These are phyloP conservation scores for Philhelius pedissequus DNA, from an alignment of 2,888 invertebrate genomes.

Conservation along the genomic window DNA sequence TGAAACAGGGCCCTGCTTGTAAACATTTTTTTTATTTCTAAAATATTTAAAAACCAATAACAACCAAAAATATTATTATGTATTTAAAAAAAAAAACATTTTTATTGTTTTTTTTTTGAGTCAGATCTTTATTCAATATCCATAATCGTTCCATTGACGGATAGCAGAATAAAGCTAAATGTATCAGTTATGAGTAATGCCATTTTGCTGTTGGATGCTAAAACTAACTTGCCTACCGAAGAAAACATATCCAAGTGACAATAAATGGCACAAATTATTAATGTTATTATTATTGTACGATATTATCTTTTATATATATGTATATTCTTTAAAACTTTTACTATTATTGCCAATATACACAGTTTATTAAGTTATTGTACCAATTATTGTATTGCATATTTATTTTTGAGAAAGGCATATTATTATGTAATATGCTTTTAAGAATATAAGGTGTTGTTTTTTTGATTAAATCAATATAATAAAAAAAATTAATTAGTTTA, in stretches of 20 bases:
- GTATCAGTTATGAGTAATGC: constrained; percentile 26
- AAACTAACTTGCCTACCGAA: constrained; percentile 40
- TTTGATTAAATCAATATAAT: constrained; percentile 25
- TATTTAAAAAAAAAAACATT: no score
- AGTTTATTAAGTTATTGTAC: constrained; percentile 53
- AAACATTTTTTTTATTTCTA: no score
- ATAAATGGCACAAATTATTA: constrained; percentile 61
- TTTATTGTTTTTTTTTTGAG: not conserved
- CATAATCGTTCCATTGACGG: not conserved
- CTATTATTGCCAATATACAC: constrained; percentile 56
- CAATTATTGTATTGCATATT: constrained; percentile 36
- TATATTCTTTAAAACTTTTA: constrained; percentile 10
- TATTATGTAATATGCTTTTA: not conserved
- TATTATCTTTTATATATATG: constrained; percentile 54
- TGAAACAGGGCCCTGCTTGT: no score
- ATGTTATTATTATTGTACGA: constrained; percentile 50
- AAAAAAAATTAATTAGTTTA: not conserved
- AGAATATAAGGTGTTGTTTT: constrained; percentile 41
- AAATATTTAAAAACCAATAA: no score
- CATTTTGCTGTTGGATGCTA: constrained; percentile 57
- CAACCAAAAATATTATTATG: no score
- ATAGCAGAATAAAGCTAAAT: not conserved
- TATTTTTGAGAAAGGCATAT: constrained; percentile 16
- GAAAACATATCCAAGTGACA: constrained; percentile 65
- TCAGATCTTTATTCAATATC: not conserved